Evolutionary conservation across 1,140 invertebrate genomes (phyloP).

Genomic region (Drosophila suzukii): DNA sequence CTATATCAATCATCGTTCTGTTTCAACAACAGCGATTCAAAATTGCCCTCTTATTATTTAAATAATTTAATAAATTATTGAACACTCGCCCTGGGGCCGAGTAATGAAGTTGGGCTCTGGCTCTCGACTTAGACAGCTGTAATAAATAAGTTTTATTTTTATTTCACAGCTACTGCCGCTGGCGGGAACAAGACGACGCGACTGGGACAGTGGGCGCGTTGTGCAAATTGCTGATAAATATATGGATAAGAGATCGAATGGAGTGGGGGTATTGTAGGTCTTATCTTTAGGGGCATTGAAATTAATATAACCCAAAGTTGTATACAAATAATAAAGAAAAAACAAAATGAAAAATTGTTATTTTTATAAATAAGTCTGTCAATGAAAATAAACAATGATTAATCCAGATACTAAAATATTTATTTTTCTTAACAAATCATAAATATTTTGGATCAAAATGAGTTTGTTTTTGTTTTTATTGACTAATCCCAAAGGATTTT

Average conservation of each 20-base stretch:
- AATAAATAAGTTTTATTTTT: constrained; percentile 70
- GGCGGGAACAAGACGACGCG: constrained; percentile 27
- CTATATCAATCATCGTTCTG: constrained; percentile 52
- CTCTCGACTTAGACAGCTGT: constrained; percentile 21
- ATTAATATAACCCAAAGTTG: not conserved
- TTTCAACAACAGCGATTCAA: constrained; percentile 26
- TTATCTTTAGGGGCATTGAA: not conserved
- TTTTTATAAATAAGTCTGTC: not conserved
- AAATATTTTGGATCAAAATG: no score
- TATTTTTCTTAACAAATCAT: no score
- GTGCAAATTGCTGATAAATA: constrained; percentile 14
- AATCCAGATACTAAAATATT: no score
- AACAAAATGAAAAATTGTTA: not conserved
- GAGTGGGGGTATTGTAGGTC: not conserved
- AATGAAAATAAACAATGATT: no score
- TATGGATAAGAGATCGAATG: not conserved
- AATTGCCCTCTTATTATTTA: constrained; percentile 63
- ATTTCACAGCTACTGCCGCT: constrained; percentile 62
- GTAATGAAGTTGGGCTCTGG: constrained; percentile 15
- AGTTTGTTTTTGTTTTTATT: no score
- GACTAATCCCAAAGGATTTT: no score
- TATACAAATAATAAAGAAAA: not conserved
- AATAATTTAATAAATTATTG: constrained; percentile 73
- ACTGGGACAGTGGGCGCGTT: constrained; percentile 44
- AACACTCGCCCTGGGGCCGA: constrained; percentile 21